phyloP scores from a whole-genome alignment of 2,113 vertebrate species.

The Sigmodon hispidus region DNA sequence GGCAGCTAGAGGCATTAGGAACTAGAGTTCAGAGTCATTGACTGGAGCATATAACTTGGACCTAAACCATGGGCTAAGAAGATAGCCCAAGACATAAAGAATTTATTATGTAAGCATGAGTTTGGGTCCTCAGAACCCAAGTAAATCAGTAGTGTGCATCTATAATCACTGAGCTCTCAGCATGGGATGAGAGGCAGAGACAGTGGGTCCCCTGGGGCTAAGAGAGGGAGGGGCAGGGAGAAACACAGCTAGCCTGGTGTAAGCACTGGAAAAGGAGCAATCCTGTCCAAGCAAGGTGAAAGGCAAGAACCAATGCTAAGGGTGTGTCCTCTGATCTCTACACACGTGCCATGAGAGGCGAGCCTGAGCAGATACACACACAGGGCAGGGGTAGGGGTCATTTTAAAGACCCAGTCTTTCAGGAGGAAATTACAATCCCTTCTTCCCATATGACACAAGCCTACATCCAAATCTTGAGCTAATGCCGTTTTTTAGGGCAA shows the following conservation, averaged over 20 bases:
- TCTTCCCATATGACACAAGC: not conserved
- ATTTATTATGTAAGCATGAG: not conserved
- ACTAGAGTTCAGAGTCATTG: not conserved
- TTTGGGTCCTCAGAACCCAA: too few relatives aligned
- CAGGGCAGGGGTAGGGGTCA: rapidly evolving
- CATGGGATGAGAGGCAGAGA: too few relatives aligned
- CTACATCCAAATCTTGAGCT: not conserved
- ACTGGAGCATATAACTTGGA: not conserved
- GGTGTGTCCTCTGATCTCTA: too few relatives aligned
- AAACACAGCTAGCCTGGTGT: not conserved
- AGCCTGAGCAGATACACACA: not conserved
- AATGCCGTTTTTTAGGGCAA: not conserved
- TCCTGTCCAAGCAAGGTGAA: not conserved
- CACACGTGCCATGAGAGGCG: rapidly evolving
- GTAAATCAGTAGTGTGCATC: not conserved
- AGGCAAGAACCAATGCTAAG: not conserved
- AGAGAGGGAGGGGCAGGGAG: too few relatives aligned
- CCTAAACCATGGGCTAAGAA: not conserved
- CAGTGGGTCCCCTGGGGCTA: not conserved
- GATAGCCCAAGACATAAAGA: not conserved
- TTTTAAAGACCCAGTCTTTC: not conserved
- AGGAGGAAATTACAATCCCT: not conserved
- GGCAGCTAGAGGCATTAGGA: too few relatives aligned
- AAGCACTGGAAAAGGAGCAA: not conserved
- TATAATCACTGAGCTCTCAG: not conserved